Percentiles rank a stretch among this genome's conserved stretches.
phyloP scores from a whole-genome alignment of 1,140 invertebrate genomes.

The Euwallacea fornicatus region DNA sequence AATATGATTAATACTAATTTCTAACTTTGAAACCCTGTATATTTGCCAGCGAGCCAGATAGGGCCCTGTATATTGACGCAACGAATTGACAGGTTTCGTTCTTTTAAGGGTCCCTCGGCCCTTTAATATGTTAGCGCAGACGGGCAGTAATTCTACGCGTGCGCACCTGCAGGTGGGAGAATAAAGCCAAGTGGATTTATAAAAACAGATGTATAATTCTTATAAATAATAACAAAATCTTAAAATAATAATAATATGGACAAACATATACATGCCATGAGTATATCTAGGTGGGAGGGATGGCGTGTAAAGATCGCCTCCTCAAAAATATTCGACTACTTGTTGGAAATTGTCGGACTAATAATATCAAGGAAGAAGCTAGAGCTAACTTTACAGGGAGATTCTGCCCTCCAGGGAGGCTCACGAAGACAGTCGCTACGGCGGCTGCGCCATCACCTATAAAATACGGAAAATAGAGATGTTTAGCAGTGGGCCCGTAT shows the following conservation, averaged over 20 bases:
- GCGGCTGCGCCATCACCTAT: slow-evolving; percentile 79
- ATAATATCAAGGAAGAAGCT: slow-evolving; percentile 72
- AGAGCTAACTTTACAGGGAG: slow-evolving; percentile 73
- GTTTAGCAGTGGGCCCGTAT: background rate
- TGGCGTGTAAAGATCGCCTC: slow-evolving; percentile 61
- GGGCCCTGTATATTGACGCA: too few species aligned
- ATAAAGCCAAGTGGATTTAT: background rate
- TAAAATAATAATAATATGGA: slow-evolving; percentile 32
- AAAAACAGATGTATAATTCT: slow-evolving; percentile 38
- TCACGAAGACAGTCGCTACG: slow-evolving; percentile 86
- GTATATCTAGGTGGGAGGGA: slow-evolving; percentile 47
- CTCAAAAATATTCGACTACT: slow-evolving; percentile 64
- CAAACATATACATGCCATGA: slow-evolving; percentile 21
- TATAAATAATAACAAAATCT: slow-evolving; percentile 40
- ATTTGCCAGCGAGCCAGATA: too few species aligned
- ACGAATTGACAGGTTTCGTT: too few species aligned
- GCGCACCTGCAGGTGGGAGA: background rate
- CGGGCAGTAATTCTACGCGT: background rate
- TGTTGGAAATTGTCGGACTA: slow-evolving; percentile 64
- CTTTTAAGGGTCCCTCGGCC: too few species aligned
- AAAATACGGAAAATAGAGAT: slow-evolving; percentile 29
- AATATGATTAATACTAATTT: too few species aligned
- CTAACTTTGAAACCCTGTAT: too few species aligned
- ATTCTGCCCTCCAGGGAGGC: slow-evolving; percentile 76
- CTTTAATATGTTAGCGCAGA: too few species aligned